A percentile compares a stretch with the other conserved stretches of the same genome.
phyloP scores from a whole-genome alignment of 1,140 invertebrate genomes.

The Bicyclus anynana region DNA sequence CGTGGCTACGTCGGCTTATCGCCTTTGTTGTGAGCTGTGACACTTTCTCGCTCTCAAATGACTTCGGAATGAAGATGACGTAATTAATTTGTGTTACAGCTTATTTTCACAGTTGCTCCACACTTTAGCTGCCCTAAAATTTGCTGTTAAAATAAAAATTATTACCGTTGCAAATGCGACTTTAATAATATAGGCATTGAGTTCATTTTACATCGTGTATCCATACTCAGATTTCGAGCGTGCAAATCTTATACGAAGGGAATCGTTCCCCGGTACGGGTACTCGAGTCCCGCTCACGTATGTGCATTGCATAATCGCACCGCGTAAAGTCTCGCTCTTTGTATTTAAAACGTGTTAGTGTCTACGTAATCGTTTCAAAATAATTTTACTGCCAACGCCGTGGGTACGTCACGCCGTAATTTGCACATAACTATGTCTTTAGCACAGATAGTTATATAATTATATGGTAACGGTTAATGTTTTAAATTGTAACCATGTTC shows the following conservation, averaged over 20 bases:
- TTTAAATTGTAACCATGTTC: background rate
- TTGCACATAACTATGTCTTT: slow-evolving; percentile 13
- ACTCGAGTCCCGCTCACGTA: slow-evolving; percentile 35
- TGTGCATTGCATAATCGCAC: slow-evolving; percentile 55
- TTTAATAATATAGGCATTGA: too few relatives aligned
- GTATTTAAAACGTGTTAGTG: slow-evolving; percentile 65
- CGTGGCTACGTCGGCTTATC: slow-evolving; percentile 33
- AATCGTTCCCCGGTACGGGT: slow-evolving; percentile 14
- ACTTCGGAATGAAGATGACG: too few relatives aligned
- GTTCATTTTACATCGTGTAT: too few relatives aligned
- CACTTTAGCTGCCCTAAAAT: too few relatives aligned
- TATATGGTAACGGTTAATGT: background rate
- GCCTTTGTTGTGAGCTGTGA: too few relatives aligned
- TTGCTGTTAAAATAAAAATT: too few relatives aligned
- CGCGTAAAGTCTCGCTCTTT: slow-evolving; percentile 57
- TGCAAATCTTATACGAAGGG: too few relatives aligned
- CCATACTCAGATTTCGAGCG: too few relatives aligned
- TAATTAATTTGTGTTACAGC: too few relatives aligned
- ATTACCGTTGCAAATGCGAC: too few relatives aligned
- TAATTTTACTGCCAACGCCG: slow-evolving; percentile 31
- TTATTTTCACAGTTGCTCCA: too few relatives aligned
- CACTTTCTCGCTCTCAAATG: too few relatives aligned
- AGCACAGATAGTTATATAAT: slow-evolving; percentile 6
- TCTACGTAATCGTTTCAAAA: slow-evolving; percentile 50
- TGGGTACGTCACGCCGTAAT: slow-evolving; percentile 14